A percentile compares a stretch with the other conserved stretches of the same genome.
Evolutionary conservation across 1,140 invertebrate species (phyloP).

Genomic region (Hyles vespertilio): DNA sequence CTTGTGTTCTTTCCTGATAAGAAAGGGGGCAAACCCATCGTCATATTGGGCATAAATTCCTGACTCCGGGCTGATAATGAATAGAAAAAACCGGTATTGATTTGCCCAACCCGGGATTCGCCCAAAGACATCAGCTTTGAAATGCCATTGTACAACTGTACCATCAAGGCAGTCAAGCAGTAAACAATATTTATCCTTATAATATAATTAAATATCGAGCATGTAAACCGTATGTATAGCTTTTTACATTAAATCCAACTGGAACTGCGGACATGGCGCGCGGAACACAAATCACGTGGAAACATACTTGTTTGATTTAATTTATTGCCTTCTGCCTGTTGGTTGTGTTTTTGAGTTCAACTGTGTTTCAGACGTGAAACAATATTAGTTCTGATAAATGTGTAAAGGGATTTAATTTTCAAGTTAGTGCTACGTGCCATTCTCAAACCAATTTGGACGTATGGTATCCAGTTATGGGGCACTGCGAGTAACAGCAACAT

Average conservation of each 20-base stretch:
- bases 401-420: neutral
- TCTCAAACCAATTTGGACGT: too few relatives aligned
- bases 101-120: too few relatives aligned
- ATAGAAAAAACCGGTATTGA: too few relatives aligned
- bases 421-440: neutral
- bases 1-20: too few relatives aligned
- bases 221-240: neutral
- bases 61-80: too few relatives aligned
- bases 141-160: too few relatives aligned
- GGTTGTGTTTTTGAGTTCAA: neutral
- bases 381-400: neutral
- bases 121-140: neutral
- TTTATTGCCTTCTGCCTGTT: neutral
- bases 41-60: too few relatives aligned
- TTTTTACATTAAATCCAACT: neutral
- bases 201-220: neutral
- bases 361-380: neutral
- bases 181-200: too few relatives aligned
- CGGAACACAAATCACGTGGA: slow-evolving; percentile 7
- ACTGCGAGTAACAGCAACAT: too few relatives aligned
- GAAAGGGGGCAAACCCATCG: too few relatives aligned
- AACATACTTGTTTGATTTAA: slow-evolving; percentile 4
- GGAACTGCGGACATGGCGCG: neutral
- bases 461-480: too few relatives aligned
- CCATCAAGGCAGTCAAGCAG: too few relatives aligned